Evolutionary conservation across 2,888 invertebrate species (phyloP).

Genomic region (Phoenoteleia sp.): DNA sequence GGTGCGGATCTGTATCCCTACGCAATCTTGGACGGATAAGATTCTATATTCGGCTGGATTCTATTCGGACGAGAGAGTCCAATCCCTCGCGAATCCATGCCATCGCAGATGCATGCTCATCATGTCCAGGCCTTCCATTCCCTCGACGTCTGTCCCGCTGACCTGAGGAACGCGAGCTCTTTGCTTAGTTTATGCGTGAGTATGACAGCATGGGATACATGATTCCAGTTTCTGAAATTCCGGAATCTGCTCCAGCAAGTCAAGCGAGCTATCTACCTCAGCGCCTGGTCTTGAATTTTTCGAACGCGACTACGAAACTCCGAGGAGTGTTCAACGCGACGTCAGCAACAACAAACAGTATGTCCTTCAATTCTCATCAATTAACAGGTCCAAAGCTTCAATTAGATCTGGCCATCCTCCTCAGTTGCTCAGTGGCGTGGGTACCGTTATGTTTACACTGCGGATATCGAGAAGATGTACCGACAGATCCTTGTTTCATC

Average conservation of each 20-base stretch:
- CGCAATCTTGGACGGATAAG: not conserved
- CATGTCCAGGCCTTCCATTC: too few species aligned
- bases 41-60: not conserved
- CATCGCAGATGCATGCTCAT: too few species aligned
- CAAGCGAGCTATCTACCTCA: constrained; percentile 4
- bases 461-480: too few species aligned
- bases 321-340: too few species aligned
- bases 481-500: too few species aligned
- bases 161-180: not conserved
- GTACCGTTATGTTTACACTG: too few species aligned
- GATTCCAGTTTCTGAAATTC: not conserved
- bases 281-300: constrained; percentile 2
- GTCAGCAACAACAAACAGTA: too few species aligned
- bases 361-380: too few species aligned
- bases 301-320: not conserved
- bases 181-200: not conserved
- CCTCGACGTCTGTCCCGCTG: not conserved
- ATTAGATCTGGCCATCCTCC: too few species aligned
- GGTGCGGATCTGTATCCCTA: not conserved
- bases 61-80: not conserved
- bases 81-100: not conserved
- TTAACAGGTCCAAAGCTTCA: too few species aligned
- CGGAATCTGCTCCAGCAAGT: too few species aligned
- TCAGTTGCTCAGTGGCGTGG: too few species aligned
- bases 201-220: constrained; percentile 23